phyloP scores from a whole-genome alignment of 2,888 invertebrate species.

The Oscheius onirici region DNA sequence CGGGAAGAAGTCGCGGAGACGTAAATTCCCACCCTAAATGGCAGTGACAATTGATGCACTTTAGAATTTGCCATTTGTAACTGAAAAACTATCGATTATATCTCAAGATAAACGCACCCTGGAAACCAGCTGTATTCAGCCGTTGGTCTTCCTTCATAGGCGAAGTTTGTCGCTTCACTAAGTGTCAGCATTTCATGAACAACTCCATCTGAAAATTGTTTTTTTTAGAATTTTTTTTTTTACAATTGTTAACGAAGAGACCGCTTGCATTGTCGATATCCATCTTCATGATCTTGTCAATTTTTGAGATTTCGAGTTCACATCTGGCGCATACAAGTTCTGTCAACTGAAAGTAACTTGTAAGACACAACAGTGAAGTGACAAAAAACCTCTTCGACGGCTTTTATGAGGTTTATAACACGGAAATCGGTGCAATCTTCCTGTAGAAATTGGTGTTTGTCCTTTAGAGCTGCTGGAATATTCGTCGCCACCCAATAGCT shows the following conservation, averaged over 20 bases:
- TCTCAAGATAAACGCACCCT: slow-evolving; percentile 2
- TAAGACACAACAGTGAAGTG: background rate
- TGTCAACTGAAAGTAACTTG: slow-evolving; percentile 6
- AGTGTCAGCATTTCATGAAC: slow-evolving; percentile 23
- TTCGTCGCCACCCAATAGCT: slow-evolving; percentile 21
- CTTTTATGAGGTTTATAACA: background rate
- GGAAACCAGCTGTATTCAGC: slow-evolving; percentile 26
- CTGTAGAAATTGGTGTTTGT: slow-evolving; percentile 3
- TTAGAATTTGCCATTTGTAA: slow-evolving; percentile 33
- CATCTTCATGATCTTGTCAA: slow-evolving; percentile 26
- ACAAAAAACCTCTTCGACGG: background rate
- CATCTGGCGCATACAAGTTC: slow-evolving; percentile 4
- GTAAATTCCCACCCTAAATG: slow-evolving; percentile 32
- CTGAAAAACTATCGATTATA: background rate
- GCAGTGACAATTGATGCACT: slow-evolving; percentile 5
- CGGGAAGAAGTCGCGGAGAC: slow-evolving; percentile 1
- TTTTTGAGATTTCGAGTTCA: slow-evolving; percentile 1
- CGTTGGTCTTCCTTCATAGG: background rate
- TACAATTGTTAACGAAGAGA: slow-evolving; percentile 23
- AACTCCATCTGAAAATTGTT: slow-evolving; percentile 19
- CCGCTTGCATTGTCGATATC: slow-evolving; percentile 1
- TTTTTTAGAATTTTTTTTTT: no score
- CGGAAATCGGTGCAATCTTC: slow-evolving; percentile 8
- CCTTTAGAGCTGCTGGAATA: background rate
- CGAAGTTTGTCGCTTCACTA: background rate